Percentiles rank a stretch among this genome's conserved stretches.
Evolutionary conservation across 2,888 invertebrate genomes (phyloP).

Genomic region (Pteria penguin): DNA sequence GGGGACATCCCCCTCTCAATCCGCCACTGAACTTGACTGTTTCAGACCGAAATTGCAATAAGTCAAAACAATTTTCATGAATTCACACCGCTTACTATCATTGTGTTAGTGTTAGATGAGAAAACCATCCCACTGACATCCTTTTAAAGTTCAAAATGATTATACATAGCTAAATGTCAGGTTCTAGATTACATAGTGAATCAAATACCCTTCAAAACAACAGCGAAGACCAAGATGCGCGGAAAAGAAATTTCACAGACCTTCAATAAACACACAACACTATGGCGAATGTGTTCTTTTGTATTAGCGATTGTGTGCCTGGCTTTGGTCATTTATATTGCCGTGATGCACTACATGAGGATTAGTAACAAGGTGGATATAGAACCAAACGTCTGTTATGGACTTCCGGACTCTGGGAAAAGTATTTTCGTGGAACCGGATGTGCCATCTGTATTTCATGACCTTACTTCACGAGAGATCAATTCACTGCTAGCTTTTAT

Average conservation of each 20-base stretch:
- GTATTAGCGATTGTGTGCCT: not conserved
- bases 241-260: not conserved
- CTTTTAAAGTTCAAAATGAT: too few relatives aligned
- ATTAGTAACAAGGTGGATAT: not conserved
- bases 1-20: too few relatives aligned
- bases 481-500: slow-evolving; percentile 44
- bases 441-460: slow-evolving; percentile 36
- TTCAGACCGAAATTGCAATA: too few relatives aligned
- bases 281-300: not conserved
- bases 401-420: not conserved
- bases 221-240: too few relatives aligned
- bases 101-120: too few relatives aligned
- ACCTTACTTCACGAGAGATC: slow-evolving; percentile 39
- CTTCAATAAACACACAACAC: not conserved
- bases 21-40: too few relatives aligned
- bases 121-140: too few relatives aligned
- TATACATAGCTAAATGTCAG: too few relatives aligned
- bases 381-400: not conserved
- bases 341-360: not conserved
- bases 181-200: too few relatives aligned
- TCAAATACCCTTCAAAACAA: too few relatives aligned
- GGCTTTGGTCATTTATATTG: not conserved
- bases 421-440: slow-evolving; percentile 30
- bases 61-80: too few relatives aligned
- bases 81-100: too few relatives aligned